A percentile compares a stretch with the other conserved stretches of the same genome.
phyloP scores from a whole-genome alignment of 2,888 invertebrate species.

The Cryptophagus acutangulus region DNA sequence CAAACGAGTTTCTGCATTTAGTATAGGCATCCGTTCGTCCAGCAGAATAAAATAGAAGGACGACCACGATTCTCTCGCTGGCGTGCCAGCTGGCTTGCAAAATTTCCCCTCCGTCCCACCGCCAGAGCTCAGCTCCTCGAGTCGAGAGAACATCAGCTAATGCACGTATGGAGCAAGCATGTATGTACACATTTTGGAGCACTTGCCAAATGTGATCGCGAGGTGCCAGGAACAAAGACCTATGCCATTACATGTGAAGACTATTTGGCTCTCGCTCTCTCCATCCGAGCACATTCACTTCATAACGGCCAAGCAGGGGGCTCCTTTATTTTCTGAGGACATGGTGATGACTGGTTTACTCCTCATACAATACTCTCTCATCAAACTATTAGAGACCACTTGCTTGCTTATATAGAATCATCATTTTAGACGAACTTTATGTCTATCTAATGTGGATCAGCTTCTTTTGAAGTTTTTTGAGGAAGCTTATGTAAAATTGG shows the following conservation, averaged over 20 bases:
- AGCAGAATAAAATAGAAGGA: background rate
- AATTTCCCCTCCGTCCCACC: slow-evolving; percentile 29
- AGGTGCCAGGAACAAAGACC: slow-evolving; percentile 38
- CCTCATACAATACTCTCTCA: too few species aligned
- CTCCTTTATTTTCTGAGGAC: too few species aligned
- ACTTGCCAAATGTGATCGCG: slow-evolving; percentile 44
- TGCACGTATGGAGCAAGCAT: too few species aligned
- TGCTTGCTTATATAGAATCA: too few species aligned
- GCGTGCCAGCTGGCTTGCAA: slow-evolving; percentile 39
- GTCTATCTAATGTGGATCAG: too few species aligned
- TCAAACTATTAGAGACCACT: too few species aligned
- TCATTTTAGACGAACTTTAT: too few species aligned
- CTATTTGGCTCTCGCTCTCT: slow-evolving; percentile 16
- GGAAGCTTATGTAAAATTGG: too few species aligned
- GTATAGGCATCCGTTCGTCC: slow-evolving; percentile 2
- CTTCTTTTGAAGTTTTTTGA: too few species aligned
- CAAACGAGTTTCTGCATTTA: slow-evolving; percentile 32
- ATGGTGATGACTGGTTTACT: too few species aligned
- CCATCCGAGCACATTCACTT: too few species aligned
- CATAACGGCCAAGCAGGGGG: slow-evolving; percentile 21
- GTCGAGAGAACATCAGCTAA: slow-evolving; percentile 11
- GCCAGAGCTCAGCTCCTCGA: slow-evolving; percentile 22
- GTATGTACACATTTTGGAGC: too few species aligned
- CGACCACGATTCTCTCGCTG: background rate
- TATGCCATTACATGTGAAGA: slow-evolving; percentile 2